A percentile compares a stretch with the other conserved stretches of the same genome.
Evolutionary conservation across 1,140 invertebrate genomes (phyloP).

Genomic region (Cotesia typhae): DNA sequence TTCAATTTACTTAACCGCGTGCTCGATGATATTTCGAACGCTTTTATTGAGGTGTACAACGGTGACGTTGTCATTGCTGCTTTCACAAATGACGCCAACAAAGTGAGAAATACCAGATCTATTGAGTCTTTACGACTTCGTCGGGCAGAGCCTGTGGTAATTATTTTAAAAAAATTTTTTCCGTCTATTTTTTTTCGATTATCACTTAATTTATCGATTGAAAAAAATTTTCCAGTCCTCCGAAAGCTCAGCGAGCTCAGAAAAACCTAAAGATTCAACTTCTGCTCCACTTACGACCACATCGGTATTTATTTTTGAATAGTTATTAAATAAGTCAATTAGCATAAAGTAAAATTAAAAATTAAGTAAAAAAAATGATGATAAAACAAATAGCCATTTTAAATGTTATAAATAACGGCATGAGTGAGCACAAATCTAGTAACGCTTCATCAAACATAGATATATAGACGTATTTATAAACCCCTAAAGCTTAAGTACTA

Average conservation of each 20-base stretch:
- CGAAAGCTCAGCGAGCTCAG: background rate
- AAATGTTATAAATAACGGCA: too few relatives aligned
- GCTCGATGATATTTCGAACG: slow-evolving; percentile 67
- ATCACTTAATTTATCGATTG: too few relatives aligned
- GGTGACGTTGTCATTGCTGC: slow-evolving; percentile 73
- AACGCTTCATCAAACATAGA: background rate
- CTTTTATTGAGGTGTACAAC: slow-evolving; percentile 74
- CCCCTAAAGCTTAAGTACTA: background rate
- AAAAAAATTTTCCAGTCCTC: background rate
- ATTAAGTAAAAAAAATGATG: too few relatives aligned
- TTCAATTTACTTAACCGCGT: slow-evolving; percentile 71
- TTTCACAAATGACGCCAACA: slow-evolving; percentile 73
- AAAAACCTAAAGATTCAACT: background rate
- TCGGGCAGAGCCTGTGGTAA: slow-evolving; percentile 38
- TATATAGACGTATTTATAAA: too few relatives aligned
- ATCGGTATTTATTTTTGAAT: background rate
- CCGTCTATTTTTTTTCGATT: too few relatives aligned
- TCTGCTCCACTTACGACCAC: background rate
- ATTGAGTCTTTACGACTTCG: slow-evolving; percentile 39
- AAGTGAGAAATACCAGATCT: slow-evolving; percentile 59
- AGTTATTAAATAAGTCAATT: background rate
- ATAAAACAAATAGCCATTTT: background rate
- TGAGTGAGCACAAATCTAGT: slow-evolving; percentile 5
- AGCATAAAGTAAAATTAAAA: slow-evolving; percentile 19
- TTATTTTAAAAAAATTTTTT: slow-evolving; percentile 29